Conservation (phyloP, 2,797 vertebrate genomes). For the Acrossocheilus wenchowensis region DNA sequence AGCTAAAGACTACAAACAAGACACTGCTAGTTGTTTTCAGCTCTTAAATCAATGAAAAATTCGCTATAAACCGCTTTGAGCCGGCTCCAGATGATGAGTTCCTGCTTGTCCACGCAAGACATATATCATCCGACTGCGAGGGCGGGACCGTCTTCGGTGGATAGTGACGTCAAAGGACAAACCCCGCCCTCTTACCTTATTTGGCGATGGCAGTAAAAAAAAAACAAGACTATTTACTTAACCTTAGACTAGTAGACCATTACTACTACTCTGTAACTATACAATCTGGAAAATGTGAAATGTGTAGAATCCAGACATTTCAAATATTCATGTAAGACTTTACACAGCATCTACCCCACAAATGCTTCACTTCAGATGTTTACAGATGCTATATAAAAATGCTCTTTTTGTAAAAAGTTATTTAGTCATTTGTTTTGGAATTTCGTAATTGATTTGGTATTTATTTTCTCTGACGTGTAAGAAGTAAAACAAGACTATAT, state of each 20-base stretch:
- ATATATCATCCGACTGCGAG: not conserved
- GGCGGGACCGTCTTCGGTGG: not conserved
- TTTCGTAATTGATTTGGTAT: not conserved
- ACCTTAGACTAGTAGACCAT: not conserved
- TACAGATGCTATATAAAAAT: not conserved
- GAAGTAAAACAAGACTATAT: not conserved
- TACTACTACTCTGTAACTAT: not conserved
- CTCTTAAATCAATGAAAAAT: not conserved
- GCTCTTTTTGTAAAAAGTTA: not conserved
- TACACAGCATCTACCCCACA: not conserved
- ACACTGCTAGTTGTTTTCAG: not conserved
- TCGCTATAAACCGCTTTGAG: constrained; percentile 10
- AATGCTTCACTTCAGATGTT: not conserved
- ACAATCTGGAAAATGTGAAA: not conserved
- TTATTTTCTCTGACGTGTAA: not conserved
- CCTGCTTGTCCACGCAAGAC: constrained; percentile 19
- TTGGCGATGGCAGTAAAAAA: not conserved
- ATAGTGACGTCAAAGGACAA: not conserved
- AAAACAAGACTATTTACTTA: not conserved
- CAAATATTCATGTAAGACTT: not conserved
- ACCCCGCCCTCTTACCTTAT: constrained; percentile 21
- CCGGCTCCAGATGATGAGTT: constrained; percentile 35
- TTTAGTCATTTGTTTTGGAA: not conserved
- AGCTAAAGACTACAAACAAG: not conserved
- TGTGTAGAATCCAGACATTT: not conserved